These are phyloP conservation scores for Elaphurus davidianus DNA, from an alignment of 2,113 vertebrate species.

Conservation along the genomic window DNA sequence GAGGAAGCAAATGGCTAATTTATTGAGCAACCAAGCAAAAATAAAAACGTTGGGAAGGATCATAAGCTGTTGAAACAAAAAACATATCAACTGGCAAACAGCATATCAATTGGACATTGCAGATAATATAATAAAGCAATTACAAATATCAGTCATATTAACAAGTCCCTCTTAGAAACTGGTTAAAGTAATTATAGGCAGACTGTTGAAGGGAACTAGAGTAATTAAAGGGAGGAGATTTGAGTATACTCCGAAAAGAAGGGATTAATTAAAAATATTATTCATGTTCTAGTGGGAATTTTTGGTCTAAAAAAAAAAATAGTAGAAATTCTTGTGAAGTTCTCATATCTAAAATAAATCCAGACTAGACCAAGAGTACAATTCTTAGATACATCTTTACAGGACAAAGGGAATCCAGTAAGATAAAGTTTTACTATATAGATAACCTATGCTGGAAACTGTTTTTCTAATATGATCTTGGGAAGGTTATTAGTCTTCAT, in stretches of 20 bases:
- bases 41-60: slow-evolving; percentile 20
- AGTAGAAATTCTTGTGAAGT: background rate
- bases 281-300: slow-evolving; percentile 33
- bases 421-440: background rate
- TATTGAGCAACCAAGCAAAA: background rate
- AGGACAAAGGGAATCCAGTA: background rate
- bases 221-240: slow-evolving; percentile 36
- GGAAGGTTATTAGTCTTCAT: background rate
- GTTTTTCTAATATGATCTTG: background rate
- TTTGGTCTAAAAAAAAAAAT: slow-evolving; percentile 13
- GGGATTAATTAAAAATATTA: slow-evolving; percentile 24
- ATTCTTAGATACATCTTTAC: background rate
- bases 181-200: slow-evolving; percentile 40
- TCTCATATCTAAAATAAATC: slow-evolving; percentile 45
- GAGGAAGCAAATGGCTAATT: slow-evolving; percentile 9
- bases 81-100: background rate
- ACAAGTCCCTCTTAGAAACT: slow-evolving; percentile 46
- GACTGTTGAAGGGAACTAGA: slow-evolving; percentile 15
- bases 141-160: slow-evolving; percentile 41
- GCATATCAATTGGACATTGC: background rate
- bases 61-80: slow-evolving; percentile 31
- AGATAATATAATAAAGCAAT: slow-evolving; percentile 18
- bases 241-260: background rate
- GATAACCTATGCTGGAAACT: background rate
- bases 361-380: background rate